Evolutionary conservation across 2,888 invertebrate species (phyloP), one percentile per base, ranked within the genome.

Genomic region (Epinotia nisella): DNA sequence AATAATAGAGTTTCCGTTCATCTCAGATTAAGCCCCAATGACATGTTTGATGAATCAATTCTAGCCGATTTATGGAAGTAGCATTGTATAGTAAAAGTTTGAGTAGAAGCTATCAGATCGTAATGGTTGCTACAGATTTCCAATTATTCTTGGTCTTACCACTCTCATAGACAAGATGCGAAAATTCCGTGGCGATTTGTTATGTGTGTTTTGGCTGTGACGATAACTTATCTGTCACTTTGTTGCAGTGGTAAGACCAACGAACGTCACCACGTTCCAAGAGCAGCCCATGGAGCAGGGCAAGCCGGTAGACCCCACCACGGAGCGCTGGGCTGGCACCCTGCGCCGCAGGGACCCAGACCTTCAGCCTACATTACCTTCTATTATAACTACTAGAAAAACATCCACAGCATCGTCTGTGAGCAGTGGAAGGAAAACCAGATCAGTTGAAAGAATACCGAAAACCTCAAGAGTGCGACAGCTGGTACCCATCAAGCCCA

Each of bases 281-380:
- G 82, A 83, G 53, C 76, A 78, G 59, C 79, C 92, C 17, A 74
- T 78, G 53, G 92, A 92, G 51, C 85, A 86, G 68, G 75, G 77
- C 15, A 93, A 93, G 78, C 90, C 84, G 59, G 60, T 86, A 62
- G 92, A 93, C 66, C 93, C 92, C 0, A 92, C 92, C 0, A 95
- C 95, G 75, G 96, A 96, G 78, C 95, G 95, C 82, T 96, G 96
- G 96, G 95, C 95, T n/a, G 95, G 95, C 0, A 95, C 96, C 9
- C 85, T 96, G 15, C 89, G 96, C 7, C 94, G 95, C 75, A 90
- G 95, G 68, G 95, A 96, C 85, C 95, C 96, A 0, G 95, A 95
- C 78, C 87, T 96, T 17, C 95, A 95, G 80, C 95, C 95, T 0
- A 94, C 95, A 2, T 82, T 96, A 76, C 96, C 96, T 21, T 94